Conservation (phyloP, 1,140 invertebrate genomes). For the Drosophila willistoni region DNA sequence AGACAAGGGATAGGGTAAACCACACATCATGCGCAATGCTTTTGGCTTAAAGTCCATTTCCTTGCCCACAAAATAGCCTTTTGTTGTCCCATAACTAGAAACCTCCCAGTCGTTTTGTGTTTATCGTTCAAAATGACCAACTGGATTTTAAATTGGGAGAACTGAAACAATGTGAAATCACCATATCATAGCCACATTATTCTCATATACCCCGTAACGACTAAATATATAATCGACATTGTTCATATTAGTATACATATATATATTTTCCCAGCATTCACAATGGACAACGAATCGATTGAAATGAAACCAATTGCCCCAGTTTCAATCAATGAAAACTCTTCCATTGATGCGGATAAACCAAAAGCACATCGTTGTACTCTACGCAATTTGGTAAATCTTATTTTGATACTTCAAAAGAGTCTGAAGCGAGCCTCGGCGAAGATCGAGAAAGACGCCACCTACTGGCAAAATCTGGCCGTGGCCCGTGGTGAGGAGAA, state of each 20-base stretch:
- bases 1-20: neutral
- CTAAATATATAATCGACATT: neutral
- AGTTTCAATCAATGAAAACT: neutral
- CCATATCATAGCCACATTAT: neutral
- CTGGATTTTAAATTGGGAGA: neutral
- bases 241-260: neutral
- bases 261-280: neutral
- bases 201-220: neutral
- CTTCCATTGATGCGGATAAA: neutral
- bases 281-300: neutral
- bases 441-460: slow-evolving; percentile 4
- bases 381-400: slow-evolving; percentile 30
- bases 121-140: neutral
- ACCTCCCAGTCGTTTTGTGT: neutral
- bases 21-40: slow-evolving; percentile 7
- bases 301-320: neutral
- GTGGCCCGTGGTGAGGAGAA: slow-evolving; percentile 22
- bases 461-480: slow-evolving; percentile 56
- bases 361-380: neutral
- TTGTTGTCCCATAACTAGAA: neutral
- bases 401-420: slow-evolving; percentile 38
- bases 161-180: neutral
- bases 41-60: slow-evolving; percentile 8
- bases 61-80: neutral
- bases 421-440: slow-evolving; percentile 1